Base-by-base conservation (phyloP, 2,113 vertebrate genomes). In the Takifugu bimaculatus region DNA sequence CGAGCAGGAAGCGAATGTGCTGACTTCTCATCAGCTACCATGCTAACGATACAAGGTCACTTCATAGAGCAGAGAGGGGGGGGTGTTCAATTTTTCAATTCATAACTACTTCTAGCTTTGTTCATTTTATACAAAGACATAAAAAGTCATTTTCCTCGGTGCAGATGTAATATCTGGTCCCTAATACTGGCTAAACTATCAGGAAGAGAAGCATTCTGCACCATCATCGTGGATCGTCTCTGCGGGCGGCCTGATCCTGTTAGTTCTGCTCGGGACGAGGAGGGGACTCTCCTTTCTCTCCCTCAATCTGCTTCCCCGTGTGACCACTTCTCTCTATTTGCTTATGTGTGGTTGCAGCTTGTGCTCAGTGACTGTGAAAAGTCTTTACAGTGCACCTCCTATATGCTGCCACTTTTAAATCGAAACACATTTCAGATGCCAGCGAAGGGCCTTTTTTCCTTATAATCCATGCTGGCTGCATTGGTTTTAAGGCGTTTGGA, bases 201-300 rank as follows among this genome's bases (percentile, higher is more conserved):
- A 58, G 14, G 14, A 74, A 82, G 57, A 60, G 61, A 48, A 57
- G 54, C 62, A 57, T 58, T 14, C 74, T 54, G 27, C 67, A 74
- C 4, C 13, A 65, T 65, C 49, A 68, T 63, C 81, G 55, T 65
- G 79, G 65, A 62, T 63, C 44, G 63, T 60, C 66, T 63, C 65
- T 67, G 80, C 77, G 63, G 69, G 55, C 70, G 58, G 29, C 63
- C 60, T 77, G 53, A 83, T 85, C 70, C 80, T 79, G 69, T 83
- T 82, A 74, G 79, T 76, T 81, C 71, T 75, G 80, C 78, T 75
- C n/a, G 70, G 64, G 68, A 73, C 63, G 61, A 12, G 43, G 62
- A 64, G 56, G 50, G 29, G 45, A 44, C 26, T 48, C 35, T 54
- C 26, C 15, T 52, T 43, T 56, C 13, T 60, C 62, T 26, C 54